Percentiles rank a stretch among this genome's conserved stretches.
Evolutionary conservation across 1,140 invertebrate genomes (phyloP).

Genomic region (Penaeus chinensis): DNA sequence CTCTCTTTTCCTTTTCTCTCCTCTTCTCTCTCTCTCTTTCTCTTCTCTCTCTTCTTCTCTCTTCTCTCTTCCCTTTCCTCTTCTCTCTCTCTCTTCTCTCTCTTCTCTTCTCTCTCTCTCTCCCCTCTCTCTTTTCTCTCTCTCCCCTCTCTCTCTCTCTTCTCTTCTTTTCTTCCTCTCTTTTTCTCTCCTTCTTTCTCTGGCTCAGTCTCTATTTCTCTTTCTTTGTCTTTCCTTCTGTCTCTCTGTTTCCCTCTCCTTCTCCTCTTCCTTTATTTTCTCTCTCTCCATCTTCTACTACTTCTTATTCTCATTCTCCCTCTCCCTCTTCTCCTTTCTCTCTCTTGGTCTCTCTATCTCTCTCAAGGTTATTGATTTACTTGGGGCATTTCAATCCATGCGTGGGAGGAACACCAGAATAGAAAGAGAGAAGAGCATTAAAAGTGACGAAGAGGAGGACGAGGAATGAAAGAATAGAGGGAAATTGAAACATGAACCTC

Average conservation of each 20-base stretch:
- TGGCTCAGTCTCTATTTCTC: neutral
- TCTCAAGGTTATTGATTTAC: no score
- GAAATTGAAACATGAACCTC: no score
- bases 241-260: neutral
- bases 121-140: neutral
- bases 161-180: neutral
- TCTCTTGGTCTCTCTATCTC: no score
- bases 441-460: neutral
- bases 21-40: neutral
- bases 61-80: neutral
- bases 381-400: neutral
- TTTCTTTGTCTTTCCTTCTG: neutral
- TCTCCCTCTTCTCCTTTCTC: no score
- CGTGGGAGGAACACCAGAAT: neutral
- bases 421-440: slow-evolving; percentile 15
- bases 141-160: neutral
- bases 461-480: neutral
- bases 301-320: no score
- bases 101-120: neutral
- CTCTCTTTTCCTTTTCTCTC: neutral
- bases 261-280: slow-evolving; percentile 7
- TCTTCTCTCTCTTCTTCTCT: neutral
- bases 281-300: neutral
- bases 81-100: no score
- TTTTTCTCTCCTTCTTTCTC: neutral